Conservation (phyloP, 1,140 invertebrate genomes). For the Drosophila willistoni region DNA sequence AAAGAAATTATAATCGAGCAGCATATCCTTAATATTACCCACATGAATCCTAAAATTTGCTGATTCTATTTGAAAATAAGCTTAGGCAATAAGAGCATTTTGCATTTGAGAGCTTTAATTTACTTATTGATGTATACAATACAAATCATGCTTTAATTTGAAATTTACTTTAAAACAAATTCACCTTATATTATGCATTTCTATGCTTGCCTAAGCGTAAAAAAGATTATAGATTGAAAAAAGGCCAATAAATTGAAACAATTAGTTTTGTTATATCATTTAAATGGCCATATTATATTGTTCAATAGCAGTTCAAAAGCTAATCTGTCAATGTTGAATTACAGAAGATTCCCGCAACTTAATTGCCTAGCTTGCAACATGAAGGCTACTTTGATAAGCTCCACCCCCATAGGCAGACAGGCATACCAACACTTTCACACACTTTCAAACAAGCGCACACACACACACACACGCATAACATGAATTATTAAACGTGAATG, state of each 20-base stretch:
- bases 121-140: no score
- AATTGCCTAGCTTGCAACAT: slow-evolving; percentile 45
- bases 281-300: not conserved
- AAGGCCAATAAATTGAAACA: not conserved
- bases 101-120: no score
- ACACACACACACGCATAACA: slow-evolving; percentile 12
- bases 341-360: slow-evolving; percentile 38
- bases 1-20: no score
- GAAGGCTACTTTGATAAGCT: slow-evolving; percentile 29
- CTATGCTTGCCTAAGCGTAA: not conserved
- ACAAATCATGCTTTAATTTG: no score
- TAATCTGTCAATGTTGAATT: slow-evolving; percentile 40
- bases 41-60: no score
- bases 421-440: not conserved
- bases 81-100: no score
- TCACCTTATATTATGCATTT: not conserved
- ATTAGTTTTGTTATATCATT: slow-evolving; percentile 5
- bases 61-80: no score
- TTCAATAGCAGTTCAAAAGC: slow-evolving; percentile 11
- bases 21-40: no score
- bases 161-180: no score
- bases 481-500: slow-evolving; percentile 75
- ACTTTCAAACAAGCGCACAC: slow-evolving; percentile 7
- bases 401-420: not conserved
- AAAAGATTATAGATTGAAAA: not conserved